Percentiles rank a stretch among this genome's conserved stretches.
Conservation (phyloP, 64 coral and sea anemone species). For the Cladopsammia gracilis region DNA sequence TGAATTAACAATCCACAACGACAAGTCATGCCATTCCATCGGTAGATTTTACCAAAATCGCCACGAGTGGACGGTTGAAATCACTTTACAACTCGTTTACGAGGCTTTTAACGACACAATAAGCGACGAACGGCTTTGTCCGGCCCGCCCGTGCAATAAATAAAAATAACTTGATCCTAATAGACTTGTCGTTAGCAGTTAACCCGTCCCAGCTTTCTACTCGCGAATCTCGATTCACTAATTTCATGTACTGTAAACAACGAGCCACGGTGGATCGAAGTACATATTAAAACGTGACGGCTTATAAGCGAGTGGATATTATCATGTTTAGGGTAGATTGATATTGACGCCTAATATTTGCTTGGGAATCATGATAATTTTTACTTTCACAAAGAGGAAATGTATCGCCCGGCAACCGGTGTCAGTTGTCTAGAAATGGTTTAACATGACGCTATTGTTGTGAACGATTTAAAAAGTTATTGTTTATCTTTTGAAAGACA, state of each 20-base stretch:
- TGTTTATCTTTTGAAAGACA: constrained; percentile 21
- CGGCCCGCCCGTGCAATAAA: background rate
- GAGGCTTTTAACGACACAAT: background rate
- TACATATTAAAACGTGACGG: constrained; percentile 9
- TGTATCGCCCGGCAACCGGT: constrained; percentile 31
- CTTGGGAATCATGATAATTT: background rate
- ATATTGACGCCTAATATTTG: constrained; percentile 54
- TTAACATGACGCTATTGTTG: background rate
- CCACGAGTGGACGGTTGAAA: background rate
- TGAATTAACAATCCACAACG: constrained; percentile 88
- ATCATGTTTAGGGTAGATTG: constrained; percentile 1
- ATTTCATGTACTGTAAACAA: background rate
- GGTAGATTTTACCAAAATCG: background rate
- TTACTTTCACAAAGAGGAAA: constrained; percentile 14
- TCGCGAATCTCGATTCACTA: background rate
- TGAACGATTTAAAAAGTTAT: background rate
- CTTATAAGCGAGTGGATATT: constrained; percentile 32
- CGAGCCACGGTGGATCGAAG: background rate
- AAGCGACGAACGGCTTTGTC: background rate
- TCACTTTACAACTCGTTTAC: background rate
- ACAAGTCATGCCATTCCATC: constrained; percentile 78
- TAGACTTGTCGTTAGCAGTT: background rate
- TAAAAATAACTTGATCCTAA: constrained; percentile 24
- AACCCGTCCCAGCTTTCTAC: constrained; percentile 19
- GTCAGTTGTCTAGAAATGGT: background rate